Evolutionary conservation across 2,797 vertebrate species (phyloP), one percentile per base, ranked within the genome.

Genomic region (Moxostoma hubbsi): DNA sequence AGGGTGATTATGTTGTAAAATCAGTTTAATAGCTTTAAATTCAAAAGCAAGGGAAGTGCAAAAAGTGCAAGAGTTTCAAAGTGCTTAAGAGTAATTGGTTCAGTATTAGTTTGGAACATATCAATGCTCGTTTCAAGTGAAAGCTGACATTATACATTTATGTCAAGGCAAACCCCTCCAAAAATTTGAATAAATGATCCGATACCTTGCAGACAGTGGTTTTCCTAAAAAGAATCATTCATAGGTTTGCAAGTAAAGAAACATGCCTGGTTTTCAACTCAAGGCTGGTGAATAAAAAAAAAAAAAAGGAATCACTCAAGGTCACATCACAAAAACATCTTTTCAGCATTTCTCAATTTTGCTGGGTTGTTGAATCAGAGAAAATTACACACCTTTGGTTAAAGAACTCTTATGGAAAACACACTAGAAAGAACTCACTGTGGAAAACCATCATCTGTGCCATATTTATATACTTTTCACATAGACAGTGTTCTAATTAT

Each of bases 361-460:
- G 72, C 61, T 69, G 13, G 12, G 24, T 83, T 84, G 80, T 80
- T 51, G 81, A 89, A 89, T 92, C 90, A 88, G 81, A 88, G 86
- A 91, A 91, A 93, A 91, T 89, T 90, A 88, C 81, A 84, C 85
- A 89, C 80, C 73, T 89, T 89, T 82, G 89, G 83, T 90, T 81
- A 70, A 75, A 85, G 85, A 87, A 13, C 68, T 58, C 75, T 36
- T 4, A 36, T 70, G 59, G 75, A 79, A 66, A 78, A 57, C 12
- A 79, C 67, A 77, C 79, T 72, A 83, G 81, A 86, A 85, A 85
- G 85, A 70, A 75, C 75, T 63, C 59, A 62, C 47, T 70, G 67
- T 79, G 58, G 69, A 86, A 88, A 93, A 86, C 83, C 89, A 89
- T 89, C 77, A 75, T 87, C 89, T 88, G 70, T 86, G 85, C 73